Conservation (phyloP, 2,888 invertebrate species). For the Willowsia nigromaculata region DNA sequence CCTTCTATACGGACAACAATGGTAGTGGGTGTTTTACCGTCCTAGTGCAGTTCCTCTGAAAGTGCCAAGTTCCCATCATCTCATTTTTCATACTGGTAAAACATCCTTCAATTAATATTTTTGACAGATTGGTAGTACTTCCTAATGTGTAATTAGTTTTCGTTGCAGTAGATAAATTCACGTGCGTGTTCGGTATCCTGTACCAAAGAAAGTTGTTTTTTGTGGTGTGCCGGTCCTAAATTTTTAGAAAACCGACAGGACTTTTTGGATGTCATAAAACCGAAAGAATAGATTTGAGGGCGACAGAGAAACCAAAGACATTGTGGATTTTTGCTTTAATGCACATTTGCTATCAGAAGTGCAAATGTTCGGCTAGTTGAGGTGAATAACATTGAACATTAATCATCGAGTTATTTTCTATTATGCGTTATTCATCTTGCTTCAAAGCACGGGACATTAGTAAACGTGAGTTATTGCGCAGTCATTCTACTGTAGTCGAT, state of each 20-base stretch:
- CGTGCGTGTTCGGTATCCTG: too few species aligned
- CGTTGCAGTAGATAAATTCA: too few species aligned
- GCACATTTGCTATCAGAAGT: background rate
- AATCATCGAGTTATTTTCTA: background rate
- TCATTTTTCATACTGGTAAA: background rate
- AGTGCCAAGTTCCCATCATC: conserved; percentile 36
- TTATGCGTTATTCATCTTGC: background rate
- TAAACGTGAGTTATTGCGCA: background rate
- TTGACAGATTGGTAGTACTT: too few species aligned
- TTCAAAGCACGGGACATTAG: background rate
- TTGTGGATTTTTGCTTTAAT: background rate
- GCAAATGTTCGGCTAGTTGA: background rate
- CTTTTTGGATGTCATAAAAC: too few species aligned
- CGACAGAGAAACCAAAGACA: too few species aligned
- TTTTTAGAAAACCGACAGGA: too few species aligned
- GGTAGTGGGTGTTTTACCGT: conserved; percentile 12
- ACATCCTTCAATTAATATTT: too few species aligned
- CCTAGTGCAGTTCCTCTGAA: background rate
- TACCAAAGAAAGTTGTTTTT: background rate
- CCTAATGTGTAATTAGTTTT: too few species aligned
- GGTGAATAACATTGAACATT: conserved; percentile 36
- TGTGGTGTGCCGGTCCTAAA: background rate
- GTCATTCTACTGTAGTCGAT: background rate
- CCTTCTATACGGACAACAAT: background rate
- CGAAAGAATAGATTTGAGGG: too few species aligned